Conservation (phyloP, 2,113 vertebrate species). For the Craseonycteris thonglongyai region DNA sequence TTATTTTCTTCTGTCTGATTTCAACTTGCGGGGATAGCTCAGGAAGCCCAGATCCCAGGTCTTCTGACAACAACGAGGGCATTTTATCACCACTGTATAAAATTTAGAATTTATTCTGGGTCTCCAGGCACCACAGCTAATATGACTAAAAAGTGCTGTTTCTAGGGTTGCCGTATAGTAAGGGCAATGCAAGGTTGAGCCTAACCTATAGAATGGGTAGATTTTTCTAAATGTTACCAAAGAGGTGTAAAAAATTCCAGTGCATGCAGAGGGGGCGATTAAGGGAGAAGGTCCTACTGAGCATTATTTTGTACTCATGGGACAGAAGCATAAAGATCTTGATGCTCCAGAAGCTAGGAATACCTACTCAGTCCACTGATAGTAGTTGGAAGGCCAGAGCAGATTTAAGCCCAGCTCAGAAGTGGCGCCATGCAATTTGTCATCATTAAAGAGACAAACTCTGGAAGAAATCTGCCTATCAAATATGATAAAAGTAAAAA, state of each 20-base stretch:
- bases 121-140: constrained; percentile 11
- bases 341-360: neutral
- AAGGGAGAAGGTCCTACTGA: neutral
- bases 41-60: constrained; percentile 37
- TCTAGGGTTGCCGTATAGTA: neutral
- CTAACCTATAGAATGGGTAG: neutral
- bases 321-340: neutral
- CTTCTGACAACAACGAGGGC: constrained; percentile 48
- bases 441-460: neutral
- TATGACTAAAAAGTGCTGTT: constrained; percentile 22
- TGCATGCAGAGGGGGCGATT: neutral
- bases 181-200: neutral
- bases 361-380: neutral
- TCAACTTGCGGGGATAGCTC: constrained; percentile 46
- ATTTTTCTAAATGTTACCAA: constrained; percentile 21
- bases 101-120: constrained; percentile 45
- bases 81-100: constrained; percentile 38
- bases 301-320: neutral
- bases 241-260: constrained; percentile 39
- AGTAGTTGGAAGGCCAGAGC: neutral
- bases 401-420: neutral
- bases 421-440: neutral
- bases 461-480: neutral
- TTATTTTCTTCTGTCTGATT: constrained; percentile 47
- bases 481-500: constrained; percentile 4